Evolutionary conservation across 2,113 vertebrate genomes (phyloP).

Genomic region (Cynoglossus semilaevis): DNA sequence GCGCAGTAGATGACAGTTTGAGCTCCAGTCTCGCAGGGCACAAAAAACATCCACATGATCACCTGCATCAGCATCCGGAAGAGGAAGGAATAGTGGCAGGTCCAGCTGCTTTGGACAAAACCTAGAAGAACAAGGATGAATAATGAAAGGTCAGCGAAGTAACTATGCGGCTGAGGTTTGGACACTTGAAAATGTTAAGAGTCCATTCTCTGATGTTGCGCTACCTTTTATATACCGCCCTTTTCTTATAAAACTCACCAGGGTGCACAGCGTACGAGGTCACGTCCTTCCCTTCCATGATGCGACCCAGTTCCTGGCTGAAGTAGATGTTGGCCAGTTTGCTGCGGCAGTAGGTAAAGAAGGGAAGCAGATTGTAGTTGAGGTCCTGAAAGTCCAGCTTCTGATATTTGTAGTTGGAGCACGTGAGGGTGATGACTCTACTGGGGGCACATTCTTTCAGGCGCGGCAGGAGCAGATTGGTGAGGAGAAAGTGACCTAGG

Average conservation of each 20-base stretch:
- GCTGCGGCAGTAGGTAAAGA: slow-evolving; percentile 82
- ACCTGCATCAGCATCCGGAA: slow-evolving; percentile 77
- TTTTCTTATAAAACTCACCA: too few relatives aligned
- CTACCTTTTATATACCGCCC: too few relatives aligned
- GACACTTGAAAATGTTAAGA: too few relatives aligned
- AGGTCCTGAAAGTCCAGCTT: slow-evolving; percentile 80
- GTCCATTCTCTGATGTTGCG: too few relatives aligned
- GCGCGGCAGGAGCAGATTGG: slow-evolving; percentile 74
- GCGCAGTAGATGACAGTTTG: slow-evolving; percentile 80
- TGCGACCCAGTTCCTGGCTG: slow-evolving; percentile 75
- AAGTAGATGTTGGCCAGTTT: slow-evolving; percentile 83
- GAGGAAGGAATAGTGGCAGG: slow-evolving; percentile 74
- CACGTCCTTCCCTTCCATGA: slow-evolving; percentile 74
- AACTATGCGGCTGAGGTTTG: neutral
- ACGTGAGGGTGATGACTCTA: slow-evolving; percentile 77
- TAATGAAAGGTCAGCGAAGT: neutral
- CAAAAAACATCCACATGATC: slow-evolving; percentile 79
- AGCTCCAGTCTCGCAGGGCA: slow-evolving; percentile 73
- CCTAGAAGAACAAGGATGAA: slow-evolving; percentile 53
- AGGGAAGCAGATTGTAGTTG: slow-evolving; percentile 80
- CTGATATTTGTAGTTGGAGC: slow-evolving; percentile 79
- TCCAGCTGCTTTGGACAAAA: slow-evolving; percentile 78
- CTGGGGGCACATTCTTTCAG: slow-evolving; percentile 77
- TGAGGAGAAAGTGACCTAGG: slow-evolving; percentile 81
- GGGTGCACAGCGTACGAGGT: slow-evolving; percentile 76